Conservation (phyloP, 2,113 vertebrate genomes). For the Eurystomus gularis region DNA sequence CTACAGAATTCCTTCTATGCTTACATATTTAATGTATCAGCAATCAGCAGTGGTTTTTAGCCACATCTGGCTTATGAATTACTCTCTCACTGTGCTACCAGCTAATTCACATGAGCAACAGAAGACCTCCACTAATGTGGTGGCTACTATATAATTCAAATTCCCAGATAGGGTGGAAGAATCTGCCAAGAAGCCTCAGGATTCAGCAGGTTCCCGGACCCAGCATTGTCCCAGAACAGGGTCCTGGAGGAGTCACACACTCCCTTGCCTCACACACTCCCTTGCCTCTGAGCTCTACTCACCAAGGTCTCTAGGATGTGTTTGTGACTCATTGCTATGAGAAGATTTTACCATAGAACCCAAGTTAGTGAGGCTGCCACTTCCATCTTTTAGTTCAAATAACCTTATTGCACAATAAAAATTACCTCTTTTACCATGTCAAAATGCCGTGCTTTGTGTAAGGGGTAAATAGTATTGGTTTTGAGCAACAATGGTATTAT, state of each 20-base stretch:
- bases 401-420: not conserved
- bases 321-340: not conserved
- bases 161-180: not conserved
- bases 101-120: not conserved
- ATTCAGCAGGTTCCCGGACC: not conserved
- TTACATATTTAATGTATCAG: not conserved
- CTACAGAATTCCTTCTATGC: not conserved
- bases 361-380: not conserved
- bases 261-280: not conserved
- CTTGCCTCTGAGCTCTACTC: not conserved
- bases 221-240: not conserved
- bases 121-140: not conserved
- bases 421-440: accelerated
- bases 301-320: not conserved
- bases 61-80: not conserved
- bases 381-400: not conserved
- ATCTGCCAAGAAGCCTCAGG: not conserved
- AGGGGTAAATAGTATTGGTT: not conserved
- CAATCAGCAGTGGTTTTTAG: not conserved
- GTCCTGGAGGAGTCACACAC: not conserved
- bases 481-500: not conserved
- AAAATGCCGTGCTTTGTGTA: not conserved
- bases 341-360: not conserved
- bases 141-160: not conserved
- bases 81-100: not conserved